Base-by-base conservation (phyloP, 2,113 vertebrate genomes). In the Holacanthus passer region DNA sequence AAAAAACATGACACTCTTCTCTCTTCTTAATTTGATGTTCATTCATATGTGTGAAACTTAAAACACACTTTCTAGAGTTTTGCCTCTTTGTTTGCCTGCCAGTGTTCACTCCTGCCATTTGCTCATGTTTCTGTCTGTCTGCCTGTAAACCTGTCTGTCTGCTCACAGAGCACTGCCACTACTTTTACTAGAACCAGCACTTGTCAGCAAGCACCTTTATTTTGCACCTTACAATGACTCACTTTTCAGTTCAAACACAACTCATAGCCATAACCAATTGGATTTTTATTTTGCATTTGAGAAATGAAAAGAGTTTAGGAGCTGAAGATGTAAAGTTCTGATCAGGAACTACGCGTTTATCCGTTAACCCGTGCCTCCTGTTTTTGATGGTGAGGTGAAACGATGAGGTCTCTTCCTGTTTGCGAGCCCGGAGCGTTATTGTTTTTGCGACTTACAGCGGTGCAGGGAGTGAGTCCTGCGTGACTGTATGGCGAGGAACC, bases 121-220 rank as follows among this genome's bases (percentile, higher is more conserved):
- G 56, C 35, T 31, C 63, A 63, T 75, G 62, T 74, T 41, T 58
- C 69, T 73, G 56, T 47, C 67, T 53, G 39, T 56, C 47, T 70
- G 47, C 73, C 75, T 24, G 55, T 74, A 4, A 5, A 7, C 74
- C 35, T 76, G 53, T 39, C 37, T 66, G 39, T 76, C 75, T 24
- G 56, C 77, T 76, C 58, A 77, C 87, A 77, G 14, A 70, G 52
- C 77, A 70, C 83, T 59, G 24, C 68, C 53, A 37, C 41, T 74
- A 48, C 62, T 52, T 73, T 56, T 68, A n/a, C n/a, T 14, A 55
- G 39, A 88, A 48, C 27, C 56, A 73, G 41, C 65, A 81, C 43
- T 29, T 56, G 48, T 81, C 65, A 58, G 9, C 64, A n/a, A 41
- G 32, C 70, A 63, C n/a, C 11, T 27, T 32, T 47, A 53, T 37